phyloP scores from a whole-genome alignment of 1,140 invertebrate genomes.

The Drosophila repleta region DNA sequence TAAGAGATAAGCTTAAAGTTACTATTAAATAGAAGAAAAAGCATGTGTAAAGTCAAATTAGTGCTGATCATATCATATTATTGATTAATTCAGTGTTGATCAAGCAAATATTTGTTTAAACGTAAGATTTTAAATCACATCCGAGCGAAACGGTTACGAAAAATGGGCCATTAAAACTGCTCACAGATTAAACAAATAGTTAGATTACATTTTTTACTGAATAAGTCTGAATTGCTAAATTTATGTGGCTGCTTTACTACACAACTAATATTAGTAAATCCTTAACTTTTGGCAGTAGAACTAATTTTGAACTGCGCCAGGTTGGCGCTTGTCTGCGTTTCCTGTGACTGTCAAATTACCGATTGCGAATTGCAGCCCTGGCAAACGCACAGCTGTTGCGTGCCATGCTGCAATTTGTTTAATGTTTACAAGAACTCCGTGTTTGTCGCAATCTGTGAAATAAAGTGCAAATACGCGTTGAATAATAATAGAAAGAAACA shows the following conservation, averaged over 20 bases:
- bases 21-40: not conserved
- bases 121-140: too few relatives aligned
- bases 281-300: too few relatives aligned
- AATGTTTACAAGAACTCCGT: conserved; percentile 28
- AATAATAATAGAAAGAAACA: not conserved
- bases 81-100: too few relatives aligned
- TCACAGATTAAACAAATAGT: too few relatives aligned
- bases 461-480: conserved; percentile 3
- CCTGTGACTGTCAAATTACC: not conserved
- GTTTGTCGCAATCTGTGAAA: not conserved
- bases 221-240: too few relatives aligned
- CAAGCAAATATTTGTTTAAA: too few relatives aligned
- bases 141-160: too few relatives aligned
- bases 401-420: conserved; percentile 42
- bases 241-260: too few relatives aligned
- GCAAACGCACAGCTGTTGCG: conserved; percentile 38
- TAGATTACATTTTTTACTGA: too few relatives aligned
- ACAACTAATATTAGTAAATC: too few relatives aligned
- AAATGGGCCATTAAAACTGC: too few relatives aligned
- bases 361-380: conserved; percentile 19
- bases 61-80: not conserved
- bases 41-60: conserved; percentile 2
- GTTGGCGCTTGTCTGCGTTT: not conserved
- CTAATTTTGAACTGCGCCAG: too few relatives aligned
- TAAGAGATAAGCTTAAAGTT: not conserved